Percentiles rank a stretch among this genome's conserved stretches.
These are phyloP conservation scores for Pampusana beccarii DNA, from an alignment of 2,113 vertebrate species.

Conservation along the genomic window DNA sequence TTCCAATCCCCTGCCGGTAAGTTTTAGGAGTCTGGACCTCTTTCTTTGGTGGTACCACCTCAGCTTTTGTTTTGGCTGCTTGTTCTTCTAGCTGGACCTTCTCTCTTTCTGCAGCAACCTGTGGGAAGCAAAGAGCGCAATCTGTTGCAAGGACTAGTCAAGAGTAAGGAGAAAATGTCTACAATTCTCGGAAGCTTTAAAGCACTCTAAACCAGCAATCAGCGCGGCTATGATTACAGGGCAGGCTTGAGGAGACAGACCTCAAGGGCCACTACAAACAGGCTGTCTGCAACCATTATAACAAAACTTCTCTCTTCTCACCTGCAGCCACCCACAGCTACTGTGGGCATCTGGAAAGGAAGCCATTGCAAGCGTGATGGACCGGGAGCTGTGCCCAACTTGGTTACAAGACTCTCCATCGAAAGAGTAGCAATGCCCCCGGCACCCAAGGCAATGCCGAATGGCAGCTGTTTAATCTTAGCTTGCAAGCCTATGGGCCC, in stretches of 20 bases:
- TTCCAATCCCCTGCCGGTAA: conserved; percentile 90
- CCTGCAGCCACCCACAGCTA: neutral
- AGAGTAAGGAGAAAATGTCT: neutral
- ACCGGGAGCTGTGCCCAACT: neutral
- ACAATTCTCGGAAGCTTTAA: neutral
- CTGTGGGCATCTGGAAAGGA: neutral
- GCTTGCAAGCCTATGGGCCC: neutral
- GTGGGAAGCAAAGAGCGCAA: neutral
- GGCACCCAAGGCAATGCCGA: neutral
- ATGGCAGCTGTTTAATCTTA: neutral
- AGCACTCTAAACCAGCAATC: neutral
- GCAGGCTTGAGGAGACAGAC: neutral
- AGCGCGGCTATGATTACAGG: neutral
- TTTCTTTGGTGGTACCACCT: conserved; percentile 63
- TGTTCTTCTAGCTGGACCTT: conserved; percentile 78
- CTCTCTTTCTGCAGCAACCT: conserved; percentile 91
- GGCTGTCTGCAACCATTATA: neutral
- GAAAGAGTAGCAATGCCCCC: rapidly evolving
- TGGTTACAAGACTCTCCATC: neutral
- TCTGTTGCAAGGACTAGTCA: neutral
- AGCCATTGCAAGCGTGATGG: neutral
- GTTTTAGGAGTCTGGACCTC: conserved; percentile 82
- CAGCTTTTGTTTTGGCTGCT: conserved; percentile 75
- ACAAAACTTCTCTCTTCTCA: neutral
- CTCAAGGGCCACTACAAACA: neutral